Evolutionary conservation across 1,140 invertebrate genomes (phyloP), one percentile per base, ranked within the genome.

Genomic region (Drosophila pachea): DNA sequence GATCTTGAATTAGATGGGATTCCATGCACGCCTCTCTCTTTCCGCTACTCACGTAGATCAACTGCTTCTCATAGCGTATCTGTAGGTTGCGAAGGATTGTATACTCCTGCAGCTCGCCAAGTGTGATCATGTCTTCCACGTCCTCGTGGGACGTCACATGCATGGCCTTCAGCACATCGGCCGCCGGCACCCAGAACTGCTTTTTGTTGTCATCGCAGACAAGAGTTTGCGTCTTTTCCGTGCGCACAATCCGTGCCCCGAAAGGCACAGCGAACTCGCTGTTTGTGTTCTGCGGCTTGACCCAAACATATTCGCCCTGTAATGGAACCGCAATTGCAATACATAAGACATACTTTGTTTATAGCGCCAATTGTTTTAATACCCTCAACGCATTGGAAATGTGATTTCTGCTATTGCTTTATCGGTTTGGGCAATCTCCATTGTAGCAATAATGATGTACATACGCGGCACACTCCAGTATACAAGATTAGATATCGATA

Each of bases 121-220:
- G 90, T 16, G 94, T 94, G 68, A 98, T 98, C 97, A 99, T 98
- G 89, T 99, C 97, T 89, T 98, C 96, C 5, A 98, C 95, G 47
- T 95, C 95, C 69, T 94, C 91, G 31, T 96, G 91, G 0, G 96
- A 97, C 2, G 95, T 95, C 4, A 94, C 91, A 89, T 98, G 96
- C 93, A 98, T 96, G 32, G 94, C 92, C 87, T 95, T 95, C 48
- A 97, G 91, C 32, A 94, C 90, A 82, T 92, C 76, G 6, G 90
- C 89, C 2, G 90, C 78, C 7, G 90, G 81, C 32, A 93, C 90
- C 59, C 89, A 91, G 42, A 90, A 90, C 68, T 93, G 94, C 87
- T 94, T 93, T 33, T 93, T 94, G 76, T 95, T 93, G 89, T 97
- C 96, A 90, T 97, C 94, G 72, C 92, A 89, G 4, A 97, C 93